These are phyloP conservation scores for Marmota monax DNA, from an alignment of 2,113 vertebrate species.

Conservation along the genomic window DNA sequence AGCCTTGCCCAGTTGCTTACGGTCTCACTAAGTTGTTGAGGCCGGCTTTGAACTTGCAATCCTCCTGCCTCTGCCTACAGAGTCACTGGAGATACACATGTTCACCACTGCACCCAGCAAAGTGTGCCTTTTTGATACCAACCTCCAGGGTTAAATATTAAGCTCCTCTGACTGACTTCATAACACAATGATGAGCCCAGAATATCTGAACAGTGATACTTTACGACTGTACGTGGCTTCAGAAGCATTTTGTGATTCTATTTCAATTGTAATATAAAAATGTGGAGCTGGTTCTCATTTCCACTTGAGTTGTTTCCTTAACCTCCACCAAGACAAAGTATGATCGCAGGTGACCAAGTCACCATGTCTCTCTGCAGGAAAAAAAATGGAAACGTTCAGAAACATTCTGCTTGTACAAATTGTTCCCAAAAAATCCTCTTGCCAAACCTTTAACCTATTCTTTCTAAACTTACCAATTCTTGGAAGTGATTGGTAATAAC, in stretches of 20 bases:
- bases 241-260: not conserved
- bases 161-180: not conserved
- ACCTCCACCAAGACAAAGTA: not conserved
- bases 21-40: too few relatives aligned
- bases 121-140: not conserved
- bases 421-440: not conserved
- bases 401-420: not conserved
- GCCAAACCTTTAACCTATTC: slow-evolving; percentile 51
- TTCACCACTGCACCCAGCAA: not conserved
- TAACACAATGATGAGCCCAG: not conserved
- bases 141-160: not conserved
- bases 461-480: slow-evolving; percentile 37
- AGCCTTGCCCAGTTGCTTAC: too few relatives aligned
- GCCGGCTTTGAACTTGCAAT: too few relatives aligned
- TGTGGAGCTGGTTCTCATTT: not conserved
- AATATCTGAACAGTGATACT: not conserved
- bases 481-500: slow-evolving; percentile 21
- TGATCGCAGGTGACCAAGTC: not conserved
- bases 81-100: too few relatives aligned
- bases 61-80: too few relatives aligned
- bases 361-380: not conserved
- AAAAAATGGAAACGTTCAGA: slow-evolving; percentile 17
- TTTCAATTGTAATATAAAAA: slow-evolving; percentile 12
- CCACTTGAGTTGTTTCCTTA: not conserved
- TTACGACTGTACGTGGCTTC: not conserved